Evolutionary conservation across 1,140 invertebrate species (phyloP).

Genomic region (Argopecten irradians): DNA sequence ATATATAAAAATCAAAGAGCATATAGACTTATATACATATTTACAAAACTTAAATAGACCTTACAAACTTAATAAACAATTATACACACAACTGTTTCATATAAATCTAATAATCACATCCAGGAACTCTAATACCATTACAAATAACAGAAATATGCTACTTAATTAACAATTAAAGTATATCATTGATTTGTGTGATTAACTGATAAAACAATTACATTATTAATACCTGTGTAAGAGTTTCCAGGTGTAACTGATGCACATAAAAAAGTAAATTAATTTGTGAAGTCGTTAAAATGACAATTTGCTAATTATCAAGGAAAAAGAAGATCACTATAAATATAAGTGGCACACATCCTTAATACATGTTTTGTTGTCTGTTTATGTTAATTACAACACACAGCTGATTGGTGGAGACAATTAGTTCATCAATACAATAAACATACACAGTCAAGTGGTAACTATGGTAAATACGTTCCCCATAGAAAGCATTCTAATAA

Average conservation of each 20-base stretch:
- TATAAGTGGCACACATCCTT: not conserved
- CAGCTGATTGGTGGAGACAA: not conserved
- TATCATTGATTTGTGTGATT: not conserved
- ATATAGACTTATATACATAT: not conserved
- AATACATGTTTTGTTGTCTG: too few relatives aligned
- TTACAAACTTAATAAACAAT: not conserved
- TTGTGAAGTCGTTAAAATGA: not conserved
- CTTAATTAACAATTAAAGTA: not conserved
- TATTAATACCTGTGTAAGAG: not conserved
- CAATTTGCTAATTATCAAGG: not conserved
- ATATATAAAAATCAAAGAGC: not conserved
- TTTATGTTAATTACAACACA: not conserved
- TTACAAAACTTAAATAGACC: conserved; percentile 3
- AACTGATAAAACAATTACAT: not conserved
- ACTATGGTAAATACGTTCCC: too few relatives aligned
- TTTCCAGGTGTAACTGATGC: not conserved
- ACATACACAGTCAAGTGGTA: too few relatives aligned
- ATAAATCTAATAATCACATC: conserved; percentile 4
- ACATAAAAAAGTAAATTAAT: not conserved
- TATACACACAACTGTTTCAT: not conserved
- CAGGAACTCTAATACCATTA: not conserved
- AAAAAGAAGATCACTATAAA: not conserved
- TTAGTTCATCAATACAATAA: not conserved
- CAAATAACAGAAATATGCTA: not conserved
- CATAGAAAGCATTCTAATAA: too few relatives aligned